Evolutionary conservation across 2,888 invertebrate species (phyloP).

Genomic region (Philaethria dido): DNA sequence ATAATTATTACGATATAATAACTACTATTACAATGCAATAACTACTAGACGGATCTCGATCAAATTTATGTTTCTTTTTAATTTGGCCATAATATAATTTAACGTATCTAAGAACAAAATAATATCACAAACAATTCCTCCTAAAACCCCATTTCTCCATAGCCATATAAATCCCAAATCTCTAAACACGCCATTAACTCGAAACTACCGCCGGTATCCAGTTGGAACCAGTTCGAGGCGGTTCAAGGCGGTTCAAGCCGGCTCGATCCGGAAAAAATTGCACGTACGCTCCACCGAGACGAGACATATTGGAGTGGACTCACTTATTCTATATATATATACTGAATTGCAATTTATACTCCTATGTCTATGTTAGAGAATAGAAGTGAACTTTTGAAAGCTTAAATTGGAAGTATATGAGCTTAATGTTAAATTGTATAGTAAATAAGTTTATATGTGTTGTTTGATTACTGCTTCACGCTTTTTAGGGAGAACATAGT

Average conservation of each 20-base stretch:
- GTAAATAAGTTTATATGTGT: too few species aligned
- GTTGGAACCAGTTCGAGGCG: constrained; percentile 24
- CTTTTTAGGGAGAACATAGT: too few species aligned
- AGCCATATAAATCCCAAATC: constrained; percentile 25
- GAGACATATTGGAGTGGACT: constrained; percentile 34
- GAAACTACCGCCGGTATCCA: constrained; percentile 29
- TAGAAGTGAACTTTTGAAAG: constrained; percentile 22
- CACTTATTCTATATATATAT: constrained; percentile 27
- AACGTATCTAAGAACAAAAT: too few species aligned
- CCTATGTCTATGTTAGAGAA: constrained; percentile 5
- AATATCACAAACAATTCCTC: constrained; percentile 1
- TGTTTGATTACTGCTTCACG: too few species aligned
- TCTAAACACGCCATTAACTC: constrained; percentile 35
- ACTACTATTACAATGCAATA: too few species aligned
- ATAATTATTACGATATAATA: too few species aligned
- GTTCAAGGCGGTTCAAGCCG: constrained; percentile 25
- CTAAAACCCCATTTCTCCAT: constrained; percentile 14
- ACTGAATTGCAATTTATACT: constrained; percentile 23
- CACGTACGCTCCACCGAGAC: constrained; percentile 30
- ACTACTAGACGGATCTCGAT: too few species aligned
- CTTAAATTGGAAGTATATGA: too few species aligned
- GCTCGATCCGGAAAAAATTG: constrained; percentile 35
- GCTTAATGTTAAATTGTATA: too few species aligned
- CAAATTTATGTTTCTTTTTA: too few species aligned
- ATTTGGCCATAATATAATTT: too few species aligned